Base-by-base conservation (phyloP, 2,888 invertebrate genomes). In the Biston stratarius region DNA sequence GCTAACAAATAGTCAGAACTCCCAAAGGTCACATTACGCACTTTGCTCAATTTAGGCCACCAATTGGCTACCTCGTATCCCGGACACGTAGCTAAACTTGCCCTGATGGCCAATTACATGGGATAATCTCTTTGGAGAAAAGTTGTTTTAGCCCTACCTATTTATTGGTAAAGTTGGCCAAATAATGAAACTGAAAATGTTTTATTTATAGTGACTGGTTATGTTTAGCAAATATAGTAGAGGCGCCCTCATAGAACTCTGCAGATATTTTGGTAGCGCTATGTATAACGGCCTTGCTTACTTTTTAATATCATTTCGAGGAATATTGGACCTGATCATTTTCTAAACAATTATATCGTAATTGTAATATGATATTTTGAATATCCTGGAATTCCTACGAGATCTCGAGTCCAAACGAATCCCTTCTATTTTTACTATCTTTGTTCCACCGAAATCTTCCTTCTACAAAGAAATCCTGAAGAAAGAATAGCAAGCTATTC, bases 51-150 rank as follows among this genome's bases (percentile, higher is more conserved):
- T 61, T 67, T 57, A 36, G n/a, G 24, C 12, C 34, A 15, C 61
- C 6, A 15, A 60, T 64, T 42, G 49, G 33, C 38, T 10, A 64
- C 49, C 58, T 48, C 49, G 58, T 38, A 72, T 67, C 59, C 72
- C 52, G 36, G 45, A 38, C 74, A 70, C 74, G 74, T 74, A 63
- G 38, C 40, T 15, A 64, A 68, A 60, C 51, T 63, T 64, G 52
- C 57, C 67, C 49, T 42, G 61, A 69, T 64, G 62, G 67, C 63
- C 72, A 67, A 70, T 74, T 72, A 69, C 67, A 51, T 53, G 63
- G 61, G 51, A 56, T 70, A 67, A 68, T 61, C 60, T 64, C 60
- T 40, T 64, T 33, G 24, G 59, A 60, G 49, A 63, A 64, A 67
- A 63, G 38, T 63, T 67, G 57, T 64, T 73, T 66, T n/a, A 51